A percentile compares a stretch with the other conserved stretches of the same genome.
Conservation (phyloP, 1,140 invertebrate genomes). For the Chymomyza costata region DNA sequence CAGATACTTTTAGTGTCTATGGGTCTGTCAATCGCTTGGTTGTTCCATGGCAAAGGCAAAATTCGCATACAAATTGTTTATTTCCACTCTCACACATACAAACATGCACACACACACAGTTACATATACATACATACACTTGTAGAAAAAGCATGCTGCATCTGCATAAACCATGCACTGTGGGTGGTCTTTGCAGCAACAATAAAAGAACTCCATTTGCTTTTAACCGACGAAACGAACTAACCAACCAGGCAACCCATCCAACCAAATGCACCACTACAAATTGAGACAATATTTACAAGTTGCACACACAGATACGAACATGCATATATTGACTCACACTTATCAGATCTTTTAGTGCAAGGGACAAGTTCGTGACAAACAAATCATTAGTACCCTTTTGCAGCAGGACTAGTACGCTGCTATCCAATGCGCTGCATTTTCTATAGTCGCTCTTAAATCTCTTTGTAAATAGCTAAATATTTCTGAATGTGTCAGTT, state of each 20-base stretch:
- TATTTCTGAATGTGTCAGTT: too few species aligned
- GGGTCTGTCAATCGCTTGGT: too few species aligned
- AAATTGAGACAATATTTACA: conserved; percentile 67
- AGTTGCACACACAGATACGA: conserved; percentile 63
- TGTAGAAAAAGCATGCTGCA: conserved; percentile 13
- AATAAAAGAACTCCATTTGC: too few species aligned
- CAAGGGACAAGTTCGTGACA: too few species aligned
- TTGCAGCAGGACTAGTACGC: too few species aligned
- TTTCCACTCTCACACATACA: conserved; percentile 28
- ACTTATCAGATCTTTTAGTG: too few species aligned
- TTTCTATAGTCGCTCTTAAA: too few species aligned
- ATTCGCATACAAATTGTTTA: conserved; percentile 73
- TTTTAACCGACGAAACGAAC: conserved; percentile 14
- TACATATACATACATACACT: too few species aligned
- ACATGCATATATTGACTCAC: too few species aligned
- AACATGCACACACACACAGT: conserved; percentile 17
- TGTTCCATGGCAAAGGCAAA: conserved; percentile 45
- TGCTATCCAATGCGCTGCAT: too few species aligned
- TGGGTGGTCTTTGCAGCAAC: conserved; percentile 28
- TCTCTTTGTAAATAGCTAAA: too few species aligned
- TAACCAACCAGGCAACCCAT: conserved; percentile 40
- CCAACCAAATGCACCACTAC: conserved; percentile 41
- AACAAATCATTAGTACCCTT: too few species aligned
- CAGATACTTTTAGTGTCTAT: conserved; percentile 14
- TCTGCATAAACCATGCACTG: conserved; percentile 46